Evolutionary conservation across 2,797 vertebrate genomes (phyloP).

Genomic region (Bovichtus variegatus): DNA sequence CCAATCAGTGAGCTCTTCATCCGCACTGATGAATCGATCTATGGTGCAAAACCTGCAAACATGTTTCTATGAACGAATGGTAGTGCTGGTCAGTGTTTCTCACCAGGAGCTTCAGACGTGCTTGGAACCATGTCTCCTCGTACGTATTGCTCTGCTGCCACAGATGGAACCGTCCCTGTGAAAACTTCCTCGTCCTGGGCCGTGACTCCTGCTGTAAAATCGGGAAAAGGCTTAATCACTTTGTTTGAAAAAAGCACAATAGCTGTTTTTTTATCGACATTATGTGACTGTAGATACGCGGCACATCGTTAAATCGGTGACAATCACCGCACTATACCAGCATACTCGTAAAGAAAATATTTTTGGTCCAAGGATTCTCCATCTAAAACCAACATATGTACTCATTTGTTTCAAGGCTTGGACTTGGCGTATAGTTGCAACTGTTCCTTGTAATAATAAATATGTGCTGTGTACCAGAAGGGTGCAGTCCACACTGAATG

Average conservation of each 20-base stretch:
- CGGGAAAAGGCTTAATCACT: background rate
- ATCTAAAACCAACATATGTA: background rate
- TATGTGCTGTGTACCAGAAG: background rate
- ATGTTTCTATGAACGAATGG: background rate
- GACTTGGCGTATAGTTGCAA: slow-evolving; percentile 1
- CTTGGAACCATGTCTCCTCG: slow-evolving; percentile 65
- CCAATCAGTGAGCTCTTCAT: background rate
- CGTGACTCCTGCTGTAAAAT: slow-evolving; percentile 55
- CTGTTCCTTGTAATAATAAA: background rate
- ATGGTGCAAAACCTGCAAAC: too few relatives aligned
- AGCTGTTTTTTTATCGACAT: background rate
- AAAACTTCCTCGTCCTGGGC: slow-evolving; percentile 34
- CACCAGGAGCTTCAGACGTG: slow-evolving; percentile 48
- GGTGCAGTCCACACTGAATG: background rate
- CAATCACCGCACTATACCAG: background rate
- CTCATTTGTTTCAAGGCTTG: background rate
- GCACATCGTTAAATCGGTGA: background rate
- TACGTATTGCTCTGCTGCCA: background rate
- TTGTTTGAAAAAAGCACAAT: background rate
- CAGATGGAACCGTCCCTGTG: rapidly evolving
- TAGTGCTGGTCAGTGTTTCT: slow-evolving; percentile 1
- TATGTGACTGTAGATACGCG: background rate
- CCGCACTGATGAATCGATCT: background rate
- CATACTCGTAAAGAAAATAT: background rate
- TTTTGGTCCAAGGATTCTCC: background rate